phyloP scores from a whole-genome alignment of 2,113 vertebrate genomes.

The Vombatus ursinus region DNA sequence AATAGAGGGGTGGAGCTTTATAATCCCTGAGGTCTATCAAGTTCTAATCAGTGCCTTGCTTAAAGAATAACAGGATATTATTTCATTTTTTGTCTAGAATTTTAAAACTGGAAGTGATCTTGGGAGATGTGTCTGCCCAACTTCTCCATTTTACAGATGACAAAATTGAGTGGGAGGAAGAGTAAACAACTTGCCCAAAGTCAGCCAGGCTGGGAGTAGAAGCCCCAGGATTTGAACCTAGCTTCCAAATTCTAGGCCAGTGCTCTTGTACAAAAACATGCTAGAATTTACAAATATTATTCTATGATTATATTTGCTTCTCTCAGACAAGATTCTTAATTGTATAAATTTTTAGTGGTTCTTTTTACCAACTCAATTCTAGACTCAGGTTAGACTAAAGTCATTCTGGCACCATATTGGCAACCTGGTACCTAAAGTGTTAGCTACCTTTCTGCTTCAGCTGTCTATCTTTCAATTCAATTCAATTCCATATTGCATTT shows the following conservation, averaged over 20 bases:
- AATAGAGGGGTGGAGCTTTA: not conserved
- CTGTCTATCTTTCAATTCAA: not conserved
- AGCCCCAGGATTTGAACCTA: not conserved
- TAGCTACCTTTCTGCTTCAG: not conserved
- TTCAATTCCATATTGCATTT: not conserved
- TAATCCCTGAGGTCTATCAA: not conserved
- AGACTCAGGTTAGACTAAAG: not conserved
- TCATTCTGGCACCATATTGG: not conserved
- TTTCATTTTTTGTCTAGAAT: not conserved
- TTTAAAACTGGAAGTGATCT: not conserved
- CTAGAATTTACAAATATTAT: not conserved
- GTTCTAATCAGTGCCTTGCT: not conserved
- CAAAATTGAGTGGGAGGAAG: not conserved
- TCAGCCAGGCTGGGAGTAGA: not conserved
- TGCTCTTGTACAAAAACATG: not conserved
- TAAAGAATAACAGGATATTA: not conserved
- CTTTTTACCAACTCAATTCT: not conserved
- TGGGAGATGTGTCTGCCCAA: not conserved
- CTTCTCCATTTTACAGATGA: not conserved
- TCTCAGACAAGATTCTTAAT: not conserved
- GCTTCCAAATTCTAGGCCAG: not conserved
- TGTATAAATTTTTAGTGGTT: not conserved
- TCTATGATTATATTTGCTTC: not conserved
- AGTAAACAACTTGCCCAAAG: not conserved
- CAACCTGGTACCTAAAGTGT: not conserved